phyloP scores from a whole-genome alignment of 2,888 invertebrate species.

The Melieria picta region DNA sequence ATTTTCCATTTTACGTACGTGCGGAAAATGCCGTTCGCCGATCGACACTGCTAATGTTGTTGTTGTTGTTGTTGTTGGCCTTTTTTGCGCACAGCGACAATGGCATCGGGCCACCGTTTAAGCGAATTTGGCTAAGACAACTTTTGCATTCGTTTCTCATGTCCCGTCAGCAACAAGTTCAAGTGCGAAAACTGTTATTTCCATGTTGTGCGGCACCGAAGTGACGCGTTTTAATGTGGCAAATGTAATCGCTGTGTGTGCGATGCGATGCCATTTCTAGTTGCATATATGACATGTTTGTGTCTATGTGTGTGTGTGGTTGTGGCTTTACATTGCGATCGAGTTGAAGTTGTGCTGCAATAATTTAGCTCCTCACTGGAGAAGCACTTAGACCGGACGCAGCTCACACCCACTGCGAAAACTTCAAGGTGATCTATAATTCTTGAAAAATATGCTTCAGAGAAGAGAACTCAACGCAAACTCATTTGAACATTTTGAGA shows the following conservation, averaged over 20 bases:
- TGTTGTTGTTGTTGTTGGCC: slow-evolving; percentile 6
- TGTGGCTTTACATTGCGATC: slow-evolving; percentile 17
- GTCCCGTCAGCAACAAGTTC: slow-evolving; percentile 25
- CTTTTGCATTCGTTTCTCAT: slow-evolving; percentile 40
- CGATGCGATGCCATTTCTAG: no score
- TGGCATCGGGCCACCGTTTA: slow-evolving; percentile 37
- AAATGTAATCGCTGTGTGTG: slow-evolving; percentile 7
- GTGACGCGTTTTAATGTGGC: slow-evolving; percentile 28
- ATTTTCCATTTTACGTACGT: slow-evolving; percentile 7
- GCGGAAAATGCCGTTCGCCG: slow-evolving; percentile 27
- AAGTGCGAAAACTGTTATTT: slow-evolving; percentile 46
- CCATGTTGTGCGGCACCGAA: slow-evolving; percentile 26
- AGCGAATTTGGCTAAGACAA: slow-evolving; percentile 47
- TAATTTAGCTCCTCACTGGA: no score
- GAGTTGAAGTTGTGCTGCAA: no score
- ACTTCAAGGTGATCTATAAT: no score
- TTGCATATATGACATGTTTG: no score
- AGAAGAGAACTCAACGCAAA: no score
- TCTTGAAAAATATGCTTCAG: no score
- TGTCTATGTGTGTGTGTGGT: no score
- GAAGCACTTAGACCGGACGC: no score
- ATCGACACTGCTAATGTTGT: slow-evolving; percentile 11
- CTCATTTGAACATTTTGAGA: no score
- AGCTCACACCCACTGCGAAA: no score
- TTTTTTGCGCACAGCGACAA: slow-evolving; percentile 7